Base-by-base conservation (phyloP, 2,888 invertebrate genomes). In the Zaprionus obscuricornis region DNA sequence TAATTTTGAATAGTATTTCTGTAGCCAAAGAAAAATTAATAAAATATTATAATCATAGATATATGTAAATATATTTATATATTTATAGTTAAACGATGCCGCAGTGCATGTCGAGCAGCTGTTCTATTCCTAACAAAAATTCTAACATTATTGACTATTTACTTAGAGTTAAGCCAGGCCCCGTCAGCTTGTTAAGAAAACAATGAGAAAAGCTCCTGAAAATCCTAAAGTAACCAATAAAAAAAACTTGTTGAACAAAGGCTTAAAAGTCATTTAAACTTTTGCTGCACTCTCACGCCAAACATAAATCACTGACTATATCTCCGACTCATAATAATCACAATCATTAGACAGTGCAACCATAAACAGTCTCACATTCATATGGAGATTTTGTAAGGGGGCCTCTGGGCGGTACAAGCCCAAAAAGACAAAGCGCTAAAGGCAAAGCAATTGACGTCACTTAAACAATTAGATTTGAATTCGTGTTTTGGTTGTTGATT, bases 381-480 rank as follows among this genome's bases (percentile, higher is more conserved):
- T n/a, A n/a, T 18, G 18, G 26, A 34, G 18, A 50, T 39, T 46
- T 46, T 52, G 54, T 60, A 64, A 36, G 70, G 77, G 60, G 65
- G 69, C 75, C 74, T 65, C 49, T 50, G 56, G 52, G 54, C 16
- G 8, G 27, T 7, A 49, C 20, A 26, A 26, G 26, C 42, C 59
- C 52, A 51, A 57, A 71, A 60, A 57, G 14, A 18, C n/a, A 26
- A 33, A 22, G 17, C 29, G 31, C 18, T 10, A 73, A 57, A 50
- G 37, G 31, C 3, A 37, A 39, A 59, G 57, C 42, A 65, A 83
- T 84, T 86, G 85, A 84, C 84, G 86, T 84, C 85, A 84, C 68
- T 52, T 66, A 59, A 79, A 66, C 68, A 81, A 67, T 74, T 62
- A 81, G 50, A 60, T 33, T 37, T 56, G 52, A 39, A 54, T 58